A percentile compares a stretch with the other conserved stretches of the same genome.
These are phyloP conservation scores for Stenotaenia linearis DNA, from an alignment of 2,888 invertebrate genomes.

Conservation along the genomic window DNA sequence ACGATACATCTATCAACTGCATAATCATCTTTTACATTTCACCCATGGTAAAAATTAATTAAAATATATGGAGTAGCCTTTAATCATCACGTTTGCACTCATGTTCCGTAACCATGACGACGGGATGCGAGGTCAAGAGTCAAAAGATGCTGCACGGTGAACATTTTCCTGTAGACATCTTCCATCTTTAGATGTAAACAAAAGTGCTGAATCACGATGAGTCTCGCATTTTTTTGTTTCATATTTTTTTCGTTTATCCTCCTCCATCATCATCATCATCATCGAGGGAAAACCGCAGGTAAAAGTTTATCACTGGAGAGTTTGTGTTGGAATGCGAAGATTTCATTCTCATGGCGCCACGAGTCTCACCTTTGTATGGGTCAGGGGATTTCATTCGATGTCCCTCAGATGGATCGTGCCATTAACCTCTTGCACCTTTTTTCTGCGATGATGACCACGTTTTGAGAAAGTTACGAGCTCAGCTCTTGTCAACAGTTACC, in stretches of 20 bases:
- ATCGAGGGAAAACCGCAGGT: not conserved
- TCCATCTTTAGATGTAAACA: not conserved
- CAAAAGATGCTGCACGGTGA: not conserved
- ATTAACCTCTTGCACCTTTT: not conserved
- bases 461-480: not conserved
- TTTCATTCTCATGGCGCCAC: not conserved
- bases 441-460: not conserved
- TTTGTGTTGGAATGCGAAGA: not conserved
- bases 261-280: not conserved
- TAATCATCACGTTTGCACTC: conserved; percentile 6
- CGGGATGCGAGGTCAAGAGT: not conserved
- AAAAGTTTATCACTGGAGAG: not conserved
- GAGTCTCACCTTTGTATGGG: not conserved
- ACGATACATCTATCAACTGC: not conserved
- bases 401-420: conserved; percentile 1
- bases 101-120: not conserved
- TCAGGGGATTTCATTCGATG: not conserved
- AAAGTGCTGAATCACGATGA: conserved; percentile 6
- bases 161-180: not conserved
- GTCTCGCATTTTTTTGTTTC: not conserved
- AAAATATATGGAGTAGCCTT: not conserved
- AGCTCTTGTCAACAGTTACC: not conserved
- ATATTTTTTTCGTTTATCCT: not conserved
- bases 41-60: not conserved
- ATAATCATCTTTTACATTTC: not conserved